phyloP scores from a whole-genome alignment of 1,140 invertebrate species.

The Macrocentrus cingulum region DNA sequence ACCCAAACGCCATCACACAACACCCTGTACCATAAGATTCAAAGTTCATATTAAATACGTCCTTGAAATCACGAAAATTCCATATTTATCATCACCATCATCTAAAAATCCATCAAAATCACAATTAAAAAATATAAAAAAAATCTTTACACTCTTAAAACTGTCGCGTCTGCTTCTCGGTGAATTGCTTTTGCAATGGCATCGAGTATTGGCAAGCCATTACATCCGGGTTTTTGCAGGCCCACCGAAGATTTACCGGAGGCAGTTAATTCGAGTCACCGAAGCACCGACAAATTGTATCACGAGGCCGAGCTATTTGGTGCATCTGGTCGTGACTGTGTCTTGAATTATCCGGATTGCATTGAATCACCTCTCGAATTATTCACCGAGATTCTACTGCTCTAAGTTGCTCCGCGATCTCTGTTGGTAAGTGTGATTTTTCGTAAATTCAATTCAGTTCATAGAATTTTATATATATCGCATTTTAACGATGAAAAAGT shows the following conservation, averaged over 20 bases:
- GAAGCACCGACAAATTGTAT: slow-evolving; percentile 47
- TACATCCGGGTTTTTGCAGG: slow-evolving; percentile 37
- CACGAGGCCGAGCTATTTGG: slow-evolving; percentile 51
- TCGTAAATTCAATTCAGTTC: not conserved
- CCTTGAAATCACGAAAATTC: too few species aligned
- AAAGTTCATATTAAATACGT: too few species aligned
- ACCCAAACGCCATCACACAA: too few species aligned
- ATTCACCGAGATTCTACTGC: slow-evolving; percentile 49
- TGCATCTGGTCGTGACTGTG: slow-evolving; percentile 46
- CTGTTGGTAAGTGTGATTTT: not conserved
- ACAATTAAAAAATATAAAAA: too few species aligned
- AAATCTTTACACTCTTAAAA: too few species aligned
- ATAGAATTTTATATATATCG: too few species aligned
- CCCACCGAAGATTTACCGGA: slow-evolving; percentile 50
- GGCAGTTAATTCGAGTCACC: slow-evolving; percentile 39
- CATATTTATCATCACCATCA: too few species aligned
- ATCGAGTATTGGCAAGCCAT: slow-evolving; percentile 21
- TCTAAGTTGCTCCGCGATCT: slow-evolving; percentile 33
- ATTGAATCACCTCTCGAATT: slow-evolving; percentile 48
- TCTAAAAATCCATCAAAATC: too few species aligned
- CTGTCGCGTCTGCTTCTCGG: too few species aligned
- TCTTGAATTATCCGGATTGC: slow-evolving; percentile 47
- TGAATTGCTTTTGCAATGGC: too few species aligned
- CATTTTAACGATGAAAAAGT: too few species aligned
- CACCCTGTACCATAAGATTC: too few species aligned